Base-by-base conservation (phyloP, 2,888 invertebrate genomes). In the Orthonychiurus folsomi region DNA sequence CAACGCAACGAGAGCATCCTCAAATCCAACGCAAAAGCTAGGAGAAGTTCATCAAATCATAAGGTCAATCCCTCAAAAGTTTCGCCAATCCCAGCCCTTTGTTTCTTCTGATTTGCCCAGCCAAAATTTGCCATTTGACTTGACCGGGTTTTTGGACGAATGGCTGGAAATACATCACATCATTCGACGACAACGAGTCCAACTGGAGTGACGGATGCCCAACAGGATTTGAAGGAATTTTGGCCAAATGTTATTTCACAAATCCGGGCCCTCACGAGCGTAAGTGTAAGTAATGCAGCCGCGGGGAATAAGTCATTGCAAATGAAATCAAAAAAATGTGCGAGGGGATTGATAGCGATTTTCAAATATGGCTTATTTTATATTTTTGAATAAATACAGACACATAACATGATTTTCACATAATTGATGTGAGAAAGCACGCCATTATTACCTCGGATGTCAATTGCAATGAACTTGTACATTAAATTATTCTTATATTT, bases 171-270 rank as follows among this genome's bases (percentile, higher is more conserved):
- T n/a, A n/a, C n/a, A n/a, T n/a, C n/a, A n/a, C n/a, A n/a, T n/a
- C n/a, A n/a, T n/a, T n/a, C 37, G 37, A 37, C 37, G 15, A 37
- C 37, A 52, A 23, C 24, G 27, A 58, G 20, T 48, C 37, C 50
- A 15, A 28, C 60, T 18, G 47, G 52, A 56, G 59, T 61, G 58
- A 82, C 82, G 2, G 88, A 88, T 73, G 86, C 88, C 18, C 84
- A 84, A 70, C 82, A 82, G 69, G 85, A 85, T 1, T 79, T 92
- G 58, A 83, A 85, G 65, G 84, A 84, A 65, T 93, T 93, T 77
- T 93, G 93, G 93, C 82, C 84, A 0, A 88, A 86, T 75, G 85
- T 87, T 64, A 83, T 85, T 65, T 88, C 88, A 18, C 91, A 92
- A 74, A 86, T 93, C 62, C 84, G 85, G 74, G 85, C 85, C 66